Base-by-base conservation (phyloP, 30 jellyfish, hydroid and myxozoan species). In the Chrysaora quinquecirrha region DNA sequence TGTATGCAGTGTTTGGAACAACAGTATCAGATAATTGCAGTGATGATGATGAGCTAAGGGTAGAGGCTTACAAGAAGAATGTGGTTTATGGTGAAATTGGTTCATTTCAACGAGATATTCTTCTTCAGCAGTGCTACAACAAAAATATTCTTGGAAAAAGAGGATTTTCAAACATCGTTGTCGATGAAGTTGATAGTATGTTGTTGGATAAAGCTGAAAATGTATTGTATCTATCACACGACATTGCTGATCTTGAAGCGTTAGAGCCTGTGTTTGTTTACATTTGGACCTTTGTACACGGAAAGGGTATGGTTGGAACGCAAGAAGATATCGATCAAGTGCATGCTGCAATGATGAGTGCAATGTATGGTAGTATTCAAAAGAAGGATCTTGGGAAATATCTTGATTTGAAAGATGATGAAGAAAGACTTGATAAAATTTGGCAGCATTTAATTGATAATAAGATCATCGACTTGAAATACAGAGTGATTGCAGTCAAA, bases 181-280 rank as follows among this genome's bases (percentile, higher is more conserved):
- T 78, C 27, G 89, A 78, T 63, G 89, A 78, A 24, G 89, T 35
- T 6, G 89, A 78, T 69, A 78, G 72, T 43, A 78, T 78, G 89
- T 71, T 78, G 22, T 29, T 78, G 3, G 89, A 78, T 63, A 78
- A 78, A 27, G 89, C 81, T 2, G 73, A 60, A 30, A 78, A 46
- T 27, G 72, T 63, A 10, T 32, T 78, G 25, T 78, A 78, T 28
- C 71, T 78, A 27, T 78, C 89, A 20, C 89, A 64, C 62, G 62
- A 35, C 10, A 78, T 78, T 28, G 71, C 80, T 18, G 89, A 48
- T 30, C 35, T 78, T 30, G 56, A 78, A 2, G 20, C 52, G 18
- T 56, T 78, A 30, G 81, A 63, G 48, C 34, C 56, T 0, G 30
- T 78, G 1, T 78, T 62, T 43, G 80, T 78, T 6, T 35, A 21